Evolutionary conservation across 1,140 invertebrate genomes (phyloP).

Genomic region (Drosophila willistoni): DNA sequence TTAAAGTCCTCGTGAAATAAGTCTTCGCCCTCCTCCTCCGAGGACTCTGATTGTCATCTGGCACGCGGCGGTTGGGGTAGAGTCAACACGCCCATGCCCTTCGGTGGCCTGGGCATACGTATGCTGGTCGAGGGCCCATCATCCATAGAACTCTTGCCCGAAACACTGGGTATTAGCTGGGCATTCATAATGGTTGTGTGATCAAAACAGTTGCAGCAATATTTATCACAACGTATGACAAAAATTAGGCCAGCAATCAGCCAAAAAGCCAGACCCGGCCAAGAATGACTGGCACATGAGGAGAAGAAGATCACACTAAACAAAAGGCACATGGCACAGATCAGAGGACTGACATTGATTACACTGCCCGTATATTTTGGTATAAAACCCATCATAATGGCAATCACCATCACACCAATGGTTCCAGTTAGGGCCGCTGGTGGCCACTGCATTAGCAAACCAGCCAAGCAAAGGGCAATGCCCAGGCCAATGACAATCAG

Average conservation of each 20-base stretch:
- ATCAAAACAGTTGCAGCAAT: constrained; percentile 80
- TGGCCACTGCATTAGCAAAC: constrained; percentile 63
- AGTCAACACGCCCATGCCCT: constrained; percentile 60
- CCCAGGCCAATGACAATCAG: constrained; percentile 70
- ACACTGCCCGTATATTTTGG: constrained; percentile 73
- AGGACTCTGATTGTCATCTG: constrained; percentile 82
- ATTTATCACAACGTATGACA: constrained; percentile 74
- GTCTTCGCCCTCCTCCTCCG: constrained; percentile 78
- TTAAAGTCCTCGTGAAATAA: constrained; percentile 80
- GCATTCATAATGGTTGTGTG: constrained; percentile 66
- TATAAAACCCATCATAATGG: constrained; percentile 77
- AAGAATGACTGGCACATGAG: constrained; percentile 65
- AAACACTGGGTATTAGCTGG: constrained; percentile 76
- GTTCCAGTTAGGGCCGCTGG: constrained; percentile 68
- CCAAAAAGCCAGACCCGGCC: constrained; percentile 77
- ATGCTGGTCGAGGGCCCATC: constrained; percentile 67
- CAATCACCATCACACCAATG: constrained; percentile 66
- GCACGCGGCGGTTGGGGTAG: constrained; percentile 67
- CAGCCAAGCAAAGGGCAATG: constrained; percentile 62
- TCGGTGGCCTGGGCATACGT: constrained; percentile 75
- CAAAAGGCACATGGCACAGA: constrained; percentile 63
- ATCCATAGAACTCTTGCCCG: constrained; percentile 45
- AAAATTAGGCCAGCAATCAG: constrained; percentile 64
- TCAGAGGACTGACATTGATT: constrained; percentile 70
- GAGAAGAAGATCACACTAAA: constrained; percentile 66